Evolutionary conservation across 2,797 vertebrate genomes (phyloP).

Genomic region (Manis javanica): DNA sequence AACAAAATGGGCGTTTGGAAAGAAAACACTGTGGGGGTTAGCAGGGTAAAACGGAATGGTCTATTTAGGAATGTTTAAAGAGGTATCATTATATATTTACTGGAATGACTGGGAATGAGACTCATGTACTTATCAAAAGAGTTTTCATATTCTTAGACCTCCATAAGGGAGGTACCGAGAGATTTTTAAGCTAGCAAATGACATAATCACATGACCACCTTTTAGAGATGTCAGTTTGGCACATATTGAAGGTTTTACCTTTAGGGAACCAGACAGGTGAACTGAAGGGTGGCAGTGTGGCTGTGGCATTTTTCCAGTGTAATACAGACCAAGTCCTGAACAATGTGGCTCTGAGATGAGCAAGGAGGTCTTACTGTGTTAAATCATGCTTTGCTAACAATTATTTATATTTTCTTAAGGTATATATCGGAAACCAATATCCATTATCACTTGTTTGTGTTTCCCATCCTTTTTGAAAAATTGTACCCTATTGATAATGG

Average conservation of each 20-base stretch:
- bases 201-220: not conserved
- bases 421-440: not conserved
- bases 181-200: not conserved
- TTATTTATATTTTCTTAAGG: not conserved
- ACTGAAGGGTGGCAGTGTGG: not conserved
- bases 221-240: not conserved
- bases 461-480: not conserved
- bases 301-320: not conserved
- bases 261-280: not conserved
- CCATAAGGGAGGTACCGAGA: not conserved
- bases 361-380: not conserved
- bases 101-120: not conserved
- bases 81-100: not conserved
- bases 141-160: not conserved
- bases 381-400: not conserved
- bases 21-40: not conserved
- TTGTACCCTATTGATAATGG: not conserved
- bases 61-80: not conserved
- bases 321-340: not conserved
- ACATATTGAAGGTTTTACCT: not conserved
- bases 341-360: rapidly evolving
- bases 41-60: not conserved
- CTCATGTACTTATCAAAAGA: not conserved
- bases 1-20: not conserved
- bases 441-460: not conserved